phyloP scores from a whole-genome alignment of 2,888 invertebrate genomes.

The Halictus quadricinctus region DNA sequence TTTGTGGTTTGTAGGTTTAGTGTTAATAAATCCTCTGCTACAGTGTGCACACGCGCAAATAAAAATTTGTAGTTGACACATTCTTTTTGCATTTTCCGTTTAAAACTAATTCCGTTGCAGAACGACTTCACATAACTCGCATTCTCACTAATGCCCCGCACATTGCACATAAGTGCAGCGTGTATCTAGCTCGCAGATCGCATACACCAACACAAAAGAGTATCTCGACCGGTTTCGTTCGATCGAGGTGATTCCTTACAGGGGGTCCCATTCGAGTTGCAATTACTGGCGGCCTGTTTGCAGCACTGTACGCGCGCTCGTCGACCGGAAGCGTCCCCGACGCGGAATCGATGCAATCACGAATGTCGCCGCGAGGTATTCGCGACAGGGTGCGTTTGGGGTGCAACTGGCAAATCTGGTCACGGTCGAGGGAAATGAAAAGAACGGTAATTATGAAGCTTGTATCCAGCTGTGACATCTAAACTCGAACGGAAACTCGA shows the following conservation, averaged over 20 bases:
- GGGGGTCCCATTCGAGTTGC: slow-evolving; percentile 13
- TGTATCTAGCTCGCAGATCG: not conserved
- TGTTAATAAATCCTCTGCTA: not conserved
- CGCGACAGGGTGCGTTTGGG: not conserved
- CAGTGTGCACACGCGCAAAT: too few species aligned
- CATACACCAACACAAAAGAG: not conserved
- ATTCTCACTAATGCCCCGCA: not conserved
- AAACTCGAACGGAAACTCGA: slow-evolving; percentile 49
- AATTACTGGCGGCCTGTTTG: not conserved
- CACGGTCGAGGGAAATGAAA: slow-evolving; percentile 35
- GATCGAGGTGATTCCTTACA: slow-evolving; percentile 5
- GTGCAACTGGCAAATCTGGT: slow-evolving; percentile 2
- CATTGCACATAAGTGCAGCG: not conserved
- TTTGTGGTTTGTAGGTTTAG: too few species aligned
- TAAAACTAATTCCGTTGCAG: not conserved
- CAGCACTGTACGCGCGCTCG: not conserved
- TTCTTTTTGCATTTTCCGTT: not conserved
- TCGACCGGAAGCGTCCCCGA: not conserved
- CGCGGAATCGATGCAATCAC: slow-evolving; percentile 20
- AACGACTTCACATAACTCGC: not conserved
- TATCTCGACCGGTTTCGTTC: slow-evolving; percentile 2
- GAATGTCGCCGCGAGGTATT: slow-evolving; percentile 22
- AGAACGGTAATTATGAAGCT: slow-evolving; percentile 59
- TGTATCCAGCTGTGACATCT: slow-evolving; percentile 55
- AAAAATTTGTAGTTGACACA: too few species aligned